Base-by-base conservation (phyloP, 2,888 invertebrate genomes). In the Patella caerulea region DNA sequence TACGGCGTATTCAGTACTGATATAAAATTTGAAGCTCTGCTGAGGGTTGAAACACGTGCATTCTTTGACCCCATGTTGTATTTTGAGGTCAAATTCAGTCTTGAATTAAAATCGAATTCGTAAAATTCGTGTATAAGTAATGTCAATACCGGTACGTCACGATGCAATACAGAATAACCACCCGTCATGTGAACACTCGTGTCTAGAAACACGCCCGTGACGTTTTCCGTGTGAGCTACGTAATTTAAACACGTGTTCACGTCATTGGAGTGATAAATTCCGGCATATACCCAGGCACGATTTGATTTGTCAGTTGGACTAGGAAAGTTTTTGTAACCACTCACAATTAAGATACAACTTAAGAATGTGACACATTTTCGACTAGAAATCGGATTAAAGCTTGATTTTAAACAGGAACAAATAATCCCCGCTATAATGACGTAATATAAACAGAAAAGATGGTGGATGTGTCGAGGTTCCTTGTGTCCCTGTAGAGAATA, bases 171-270 rank as follows among this genome's bases (percentile, higher is more conserved):
- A 15, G 84, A 81, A 76, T 85, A 89, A 4, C 79, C 86, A 7
- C 85, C 88, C 11, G 84, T 83, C 79, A 83, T 82, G 75, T 85
- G 82, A 9, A 88, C 45, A 24, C 82, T 81, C 29, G 80, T 72
- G 74, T 88, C 87, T 53, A 87, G 19, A 76, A 86, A 87, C 7
- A 89, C 85, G 7, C 89, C 89, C 3, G 82, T 85, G 54, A 87
- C 88, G 81, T 89, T 86, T 76, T 78, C 53, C 70, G 85, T 85
- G 11, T 79, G 72, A n/a, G 85, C 71, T 45, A 88, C 74, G 72
- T 81, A 88, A 71, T 85, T 81, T 9, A 88, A 70, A 73, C 88
- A 87, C 0, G 72, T 73, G 73, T 86, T 88, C 12, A 83, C 80
- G 55, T 86, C 77, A 71, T 80, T 75, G 17, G 86, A 82, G 19